Evolutionary conservation across 2,888 invertebrate species (phyloP).

Genomic region (Lasioglossum marginatum): DNA sequence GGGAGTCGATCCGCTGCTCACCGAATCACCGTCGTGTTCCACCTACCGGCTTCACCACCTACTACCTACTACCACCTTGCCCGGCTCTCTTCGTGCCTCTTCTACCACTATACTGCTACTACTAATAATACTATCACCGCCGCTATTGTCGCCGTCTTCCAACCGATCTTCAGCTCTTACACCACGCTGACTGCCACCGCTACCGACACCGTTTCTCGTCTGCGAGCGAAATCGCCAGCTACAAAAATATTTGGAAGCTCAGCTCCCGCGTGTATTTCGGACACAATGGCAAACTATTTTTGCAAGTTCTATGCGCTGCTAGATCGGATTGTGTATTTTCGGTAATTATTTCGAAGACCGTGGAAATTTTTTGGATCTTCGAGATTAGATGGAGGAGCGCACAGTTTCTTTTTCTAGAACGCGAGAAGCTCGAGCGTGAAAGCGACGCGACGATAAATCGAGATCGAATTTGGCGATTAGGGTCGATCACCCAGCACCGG

Average conservation of each 20-base stretch:
- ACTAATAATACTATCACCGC: slow-evolving; percentile 50
- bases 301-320: too few relatives aligned
- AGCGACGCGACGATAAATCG: slow-evolving; percentile 36
- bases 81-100: slow-evolving; percentile 17
- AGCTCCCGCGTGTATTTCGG: neutral
- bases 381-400: neutral
- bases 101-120: slow-evolving; percentile 42
- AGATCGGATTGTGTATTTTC: neutral
- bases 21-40: slow-evolving; percentile 73
- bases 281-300: neutral
- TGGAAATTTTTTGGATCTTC: neutral
- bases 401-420: neutral
- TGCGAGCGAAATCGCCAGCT: neutral
- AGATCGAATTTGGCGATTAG: slow-evolving; percentile 63
- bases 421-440: slow-evolving; percentile 27
- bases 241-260: neutral
- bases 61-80: slow-evolving; percentile 63
- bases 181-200: neutral
- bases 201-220: neutral
- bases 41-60: slow-evolving; percentile 66
- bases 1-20: slow-evolving; percentile 68
- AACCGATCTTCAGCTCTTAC: slow-evolving; percentile 11
- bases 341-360: neutral
- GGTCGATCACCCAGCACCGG: slow-evolving; percentile 60
- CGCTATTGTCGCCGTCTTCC: slow-evolving; percentile 37